Evolutionary conservation across 2,113 vertebrate species (phyloP).

Genomic region (Glareola pratincola): DNA sequence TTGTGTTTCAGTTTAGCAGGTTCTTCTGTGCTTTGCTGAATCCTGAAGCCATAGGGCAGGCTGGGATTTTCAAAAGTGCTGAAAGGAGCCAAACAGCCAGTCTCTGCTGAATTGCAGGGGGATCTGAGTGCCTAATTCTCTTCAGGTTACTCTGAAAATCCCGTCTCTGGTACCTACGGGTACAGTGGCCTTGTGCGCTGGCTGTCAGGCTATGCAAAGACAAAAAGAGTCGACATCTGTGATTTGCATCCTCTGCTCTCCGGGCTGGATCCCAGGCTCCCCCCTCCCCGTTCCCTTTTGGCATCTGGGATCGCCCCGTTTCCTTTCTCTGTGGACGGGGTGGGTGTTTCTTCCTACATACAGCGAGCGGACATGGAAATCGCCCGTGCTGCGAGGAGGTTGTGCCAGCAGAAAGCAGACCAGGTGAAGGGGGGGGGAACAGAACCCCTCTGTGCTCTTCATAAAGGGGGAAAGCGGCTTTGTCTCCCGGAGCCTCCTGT

Average conservation of each 20-base stretch:
- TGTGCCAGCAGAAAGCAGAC: conserved; percentile 58
- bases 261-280: neutral
- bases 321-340: neutral
- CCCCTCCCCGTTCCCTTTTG: neutral
- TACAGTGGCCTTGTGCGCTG: accelerated
- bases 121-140: neutral
- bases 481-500: conserved; percentile 60
- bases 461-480: neutral
- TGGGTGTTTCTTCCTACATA: neutral
- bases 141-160: neutral
- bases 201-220: neutral
- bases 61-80: neutral
- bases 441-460: conserved; percentile 62
- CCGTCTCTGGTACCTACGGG: accelerated
- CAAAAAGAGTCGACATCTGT: neutral
- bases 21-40: neutral
- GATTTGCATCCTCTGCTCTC: neutral
- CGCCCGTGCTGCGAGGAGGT: neutral
- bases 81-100: neutral
- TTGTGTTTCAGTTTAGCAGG: neutral
- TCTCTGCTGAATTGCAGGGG: neutral
- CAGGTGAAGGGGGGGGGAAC: conserved; percentile 70
- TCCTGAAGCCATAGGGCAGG: neutral
- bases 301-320: neutral
- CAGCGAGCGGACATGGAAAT: neutral